Conservation (phyloP, 2,797 vertebrate species). For the Todus mexicanus region DNA sequence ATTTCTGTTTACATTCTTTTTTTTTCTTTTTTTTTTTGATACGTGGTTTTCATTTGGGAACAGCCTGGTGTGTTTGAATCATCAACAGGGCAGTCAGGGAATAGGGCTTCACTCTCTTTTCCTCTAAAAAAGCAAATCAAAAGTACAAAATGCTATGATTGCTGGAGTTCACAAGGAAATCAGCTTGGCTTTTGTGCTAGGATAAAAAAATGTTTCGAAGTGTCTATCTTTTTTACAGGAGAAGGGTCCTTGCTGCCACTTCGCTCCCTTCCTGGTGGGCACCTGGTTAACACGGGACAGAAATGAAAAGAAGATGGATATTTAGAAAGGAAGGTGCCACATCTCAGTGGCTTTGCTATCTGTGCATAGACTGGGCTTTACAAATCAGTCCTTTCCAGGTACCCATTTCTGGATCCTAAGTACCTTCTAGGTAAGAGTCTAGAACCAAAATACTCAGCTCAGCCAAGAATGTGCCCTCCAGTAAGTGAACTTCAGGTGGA, state of each 20-base stretch:
- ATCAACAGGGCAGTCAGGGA: background rate
- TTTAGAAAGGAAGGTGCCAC: background rate
- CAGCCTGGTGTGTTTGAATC: background rate
- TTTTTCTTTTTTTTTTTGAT: too few species aligned
- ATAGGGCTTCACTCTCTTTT: background rate
- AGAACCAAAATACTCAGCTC: background rate
- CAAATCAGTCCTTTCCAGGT: background rate
- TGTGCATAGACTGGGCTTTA: background rate
- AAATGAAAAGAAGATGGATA: background rate
- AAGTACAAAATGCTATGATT: background rate
- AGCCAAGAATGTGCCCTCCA: background rate
- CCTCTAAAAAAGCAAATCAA: background rate
- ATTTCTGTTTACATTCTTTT: constrained; percentile 37
- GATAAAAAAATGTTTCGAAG: background rate
- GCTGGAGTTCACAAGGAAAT: background rate
- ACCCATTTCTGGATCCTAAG: background rate
- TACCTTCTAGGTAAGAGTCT: background rate
- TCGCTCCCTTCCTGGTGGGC: background rate
- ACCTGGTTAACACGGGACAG: background rate
- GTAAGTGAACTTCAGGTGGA: background rate
- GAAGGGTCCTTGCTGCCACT: background rate
- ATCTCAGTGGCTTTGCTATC: background rate
- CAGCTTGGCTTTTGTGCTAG: background rate
- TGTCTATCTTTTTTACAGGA: background rate
- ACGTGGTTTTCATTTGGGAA: constrained; percentile 29